Percentiles rank a stretch among this genome's conserved stretches.
phyloP scores from a whole-genome alignment of 2,113 vertebrate species.

The Thymallus thymallus region DNA sequence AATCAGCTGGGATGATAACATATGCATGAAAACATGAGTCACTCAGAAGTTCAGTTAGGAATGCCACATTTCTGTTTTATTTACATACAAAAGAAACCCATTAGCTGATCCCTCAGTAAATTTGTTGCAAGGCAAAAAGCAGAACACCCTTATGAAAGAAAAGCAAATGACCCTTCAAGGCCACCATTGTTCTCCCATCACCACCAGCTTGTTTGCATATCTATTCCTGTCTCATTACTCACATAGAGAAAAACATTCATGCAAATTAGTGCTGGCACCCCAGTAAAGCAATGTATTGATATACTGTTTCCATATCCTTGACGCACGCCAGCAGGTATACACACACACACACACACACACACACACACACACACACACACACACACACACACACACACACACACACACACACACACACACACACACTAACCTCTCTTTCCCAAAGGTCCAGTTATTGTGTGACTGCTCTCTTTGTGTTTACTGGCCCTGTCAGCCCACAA shows the following conservation, averaged over 20 bases:
- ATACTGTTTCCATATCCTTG: conserved; percentile 42
- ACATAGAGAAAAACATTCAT: conserved; percentile 46
- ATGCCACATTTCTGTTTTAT: conserved; percentile 13
- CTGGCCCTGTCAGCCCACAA: conserved; percentile 33
- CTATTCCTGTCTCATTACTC: conserved; percentile 56
- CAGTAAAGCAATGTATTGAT: conserved; percentile 67
- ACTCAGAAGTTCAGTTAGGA: not conserved
- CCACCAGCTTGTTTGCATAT: conserved; percentile 60
- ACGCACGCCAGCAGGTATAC: not conserved
- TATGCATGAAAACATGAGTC: not conserved
- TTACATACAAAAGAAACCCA: conserved; percentile 23
- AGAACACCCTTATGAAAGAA: conserved; percentile 34
- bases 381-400: too few relatives aligned
- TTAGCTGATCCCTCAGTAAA: conserved; percentile 30
- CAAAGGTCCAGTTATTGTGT: conserved; percentile 39
- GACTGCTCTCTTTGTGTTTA: conserved; percentile 46
- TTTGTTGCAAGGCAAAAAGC: conserved; percentile 24
- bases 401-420: not conserved
- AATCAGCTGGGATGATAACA: conserved; percentile 5
- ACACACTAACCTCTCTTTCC: conserved; percentile 6
- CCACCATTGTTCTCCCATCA: conserved; percentile 61
- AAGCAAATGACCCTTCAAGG: conserved; percentile 42
- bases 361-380: too few relatives aligned
- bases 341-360: conserved; percentile 17
- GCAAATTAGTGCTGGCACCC: conserved; percentile 64